A percentile compares a stretch with the other conserved stretches of the same genome.
These are phyloP conservation scores for Muscina levida DNA, from an alignment of 2,888 invertebrate species.

Conservation along the genomic window DNA sequence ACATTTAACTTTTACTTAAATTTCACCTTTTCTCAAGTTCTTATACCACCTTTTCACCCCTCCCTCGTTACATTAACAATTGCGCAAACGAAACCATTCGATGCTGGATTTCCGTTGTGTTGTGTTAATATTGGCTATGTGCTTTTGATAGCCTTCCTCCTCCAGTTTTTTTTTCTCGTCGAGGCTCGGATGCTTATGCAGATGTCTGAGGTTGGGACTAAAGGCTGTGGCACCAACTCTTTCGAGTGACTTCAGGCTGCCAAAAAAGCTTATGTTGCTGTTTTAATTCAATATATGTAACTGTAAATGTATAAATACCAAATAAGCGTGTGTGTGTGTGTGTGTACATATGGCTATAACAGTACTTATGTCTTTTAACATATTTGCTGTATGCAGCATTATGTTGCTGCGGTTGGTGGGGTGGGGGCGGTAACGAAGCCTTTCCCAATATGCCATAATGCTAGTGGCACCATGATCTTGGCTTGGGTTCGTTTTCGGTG, in stretches of 20 bases:
- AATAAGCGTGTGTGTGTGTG: constrained; percentile 2
- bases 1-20: too few relatives aligned
- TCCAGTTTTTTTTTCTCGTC: neutral
- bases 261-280: constrained; percentile 39
- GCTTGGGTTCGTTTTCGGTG: constrained; percentile 5
- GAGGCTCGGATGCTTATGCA: neutral
- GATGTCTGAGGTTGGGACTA: neutral
- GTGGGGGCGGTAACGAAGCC: neutral
- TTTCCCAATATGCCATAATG: neutral
- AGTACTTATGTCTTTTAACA: neutral
- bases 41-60: too few relatives aligned
- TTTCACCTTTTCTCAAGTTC: too few relatives aligned
- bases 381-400: neutral
- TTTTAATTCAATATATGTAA: constrained; percentile 35
- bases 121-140: neutral
- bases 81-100: neutral
- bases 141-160: neutral
- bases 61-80: too few relatives aligned
- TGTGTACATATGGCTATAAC: neutral
- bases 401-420: neutral
- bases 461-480: constrained; percentile 34
- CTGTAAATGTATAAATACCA: neutral
- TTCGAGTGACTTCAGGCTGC: neutral
- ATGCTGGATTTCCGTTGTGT: neutral
- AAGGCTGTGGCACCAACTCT: neutral